phyloP scores from a whole-genome alignment of 2,888 invertebrate genomes.

The Agelastica alni region DNA sequence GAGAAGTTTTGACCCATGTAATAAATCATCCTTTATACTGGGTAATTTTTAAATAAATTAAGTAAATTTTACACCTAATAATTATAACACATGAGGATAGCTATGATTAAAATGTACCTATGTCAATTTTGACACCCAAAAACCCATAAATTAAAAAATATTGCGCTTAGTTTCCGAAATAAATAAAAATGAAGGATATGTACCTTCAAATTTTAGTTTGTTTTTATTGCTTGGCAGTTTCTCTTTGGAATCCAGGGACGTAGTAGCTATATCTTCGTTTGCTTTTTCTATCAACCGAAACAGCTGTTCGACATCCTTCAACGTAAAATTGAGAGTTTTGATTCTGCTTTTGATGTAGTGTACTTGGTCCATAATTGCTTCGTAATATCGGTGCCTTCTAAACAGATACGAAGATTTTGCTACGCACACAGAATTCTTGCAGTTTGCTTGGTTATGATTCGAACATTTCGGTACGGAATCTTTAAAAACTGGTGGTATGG shows the following conservation, averaged over 20 bases:
- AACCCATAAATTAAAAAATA: no score
- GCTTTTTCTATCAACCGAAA: neutral
- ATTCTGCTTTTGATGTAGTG: conserved; percentile 3
- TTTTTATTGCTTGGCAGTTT: neutral
- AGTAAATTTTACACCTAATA: no score
- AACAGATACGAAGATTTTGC: neutral
- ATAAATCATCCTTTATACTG: no score
- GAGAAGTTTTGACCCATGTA: no score
- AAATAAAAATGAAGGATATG: no score
- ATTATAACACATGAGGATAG: no score
- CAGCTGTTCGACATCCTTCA: neutral
- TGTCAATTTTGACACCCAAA: no score
- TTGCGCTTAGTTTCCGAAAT: no score
- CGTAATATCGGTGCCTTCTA: neutral
- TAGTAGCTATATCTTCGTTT: neutral
- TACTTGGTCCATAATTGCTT: conserved; percentile 4
- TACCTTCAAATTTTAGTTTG: neutral
- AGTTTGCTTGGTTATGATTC: neutral
- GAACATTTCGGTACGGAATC: neutral
- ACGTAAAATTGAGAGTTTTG: neutral
- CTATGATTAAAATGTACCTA: no score
- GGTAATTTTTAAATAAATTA: no score
- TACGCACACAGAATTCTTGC: neutral
- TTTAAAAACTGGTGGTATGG: neutral
- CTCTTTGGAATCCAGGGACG: neutral